These are phyloP conservation scores for Erythrocercus mccallii DNA, from an alignment of 2,113 vertebrate species.

Conservation along the genomic window DNA sequence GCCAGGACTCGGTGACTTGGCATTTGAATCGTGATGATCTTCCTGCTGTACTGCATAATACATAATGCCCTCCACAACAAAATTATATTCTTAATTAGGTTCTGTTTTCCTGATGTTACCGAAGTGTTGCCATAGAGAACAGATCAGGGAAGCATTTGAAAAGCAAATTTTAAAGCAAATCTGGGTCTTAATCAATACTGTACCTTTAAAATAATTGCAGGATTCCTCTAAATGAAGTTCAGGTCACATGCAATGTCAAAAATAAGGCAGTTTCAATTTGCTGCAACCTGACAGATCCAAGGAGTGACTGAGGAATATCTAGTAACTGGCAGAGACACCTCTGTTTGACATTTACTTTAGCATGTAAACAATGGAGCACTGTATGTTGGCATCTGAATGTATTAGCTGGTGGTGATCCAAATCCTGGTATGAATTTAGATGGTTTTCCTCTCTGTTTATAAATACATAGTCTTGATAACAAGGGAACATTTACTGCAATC, in stretches of 20 bases:
- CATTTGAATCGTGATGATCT: conserved; percentile 8
- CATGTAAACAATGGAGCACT: conserved; percentile 59
- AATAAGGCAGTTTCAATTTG: conserved; percentile 50
- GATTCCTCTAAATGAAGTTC: conserved; percentile 62
- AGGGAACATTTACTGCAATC: conserved; percentile 68
- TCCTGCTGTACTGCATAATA: not conserved
- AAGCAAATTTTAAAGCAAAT: conserved; percentile 45
- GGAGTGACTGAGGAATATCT: conserved; percentile 54
- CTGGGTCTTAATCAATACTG: conserved; percentile 52
- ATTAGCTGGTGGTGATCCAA: conserved; percentile 66
- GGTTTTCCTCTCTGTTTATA: conserved; percentile 64
- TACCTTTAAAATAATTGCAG: conserved; percentile 62
- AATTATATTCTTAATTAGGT: conserved; percentile 46
- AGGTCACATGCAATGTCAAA: conserved; percentile 62
- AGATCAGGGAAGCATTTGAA: conserved; percentile 26
- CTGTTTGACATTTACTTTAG: conserved; percentile 65
- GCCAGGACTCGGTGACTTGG: not conserved
- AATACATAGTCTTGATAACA: conserved; percentile 60
- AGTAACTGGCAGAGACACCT: conserved; percentile 56
- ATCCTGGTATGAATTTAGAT: conserved; percentile 60
- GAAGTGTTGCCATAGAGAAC: not conserved
- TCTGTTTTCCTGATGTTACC: conserved; percentile 18
- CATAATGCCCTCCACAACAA: not conserved
- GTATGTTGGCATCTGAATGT: conserved; percentile 60
- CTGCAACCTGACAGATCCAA: conserved; percentile 53